Evolutionary conservation across 2,113 vertebrate genomes (phyloP).

Genomic region (Petromus typicus): DNA sequence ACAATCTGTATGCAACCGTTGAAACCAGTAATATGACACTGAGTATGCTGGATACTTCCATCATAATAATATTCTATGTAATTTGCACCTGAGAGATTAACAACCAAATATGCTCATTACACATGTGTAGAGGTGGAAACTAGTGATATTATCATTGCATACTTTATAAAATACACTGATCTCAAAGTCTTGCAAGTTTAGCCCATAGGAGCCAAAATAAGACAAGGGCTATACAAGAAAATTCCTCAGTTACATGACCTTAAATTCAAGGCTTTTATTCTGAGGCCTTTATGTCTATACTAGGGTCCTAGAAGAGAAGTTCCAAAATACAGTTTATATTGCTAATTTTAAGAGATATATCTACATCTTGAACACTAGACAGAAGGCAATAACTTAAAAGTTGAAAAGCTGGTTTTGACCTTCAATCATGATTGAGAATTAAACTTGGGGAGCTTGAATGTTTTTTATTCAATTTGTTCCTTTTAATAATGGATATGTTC

Average conservation of each 20-base stretch:
- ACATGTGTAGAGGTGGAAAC: not conserved
- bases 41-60: not conserved
- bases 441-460: not conserved
- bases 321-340: slow-evolving; percentile 41
- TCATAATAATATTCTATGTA: slow-evolving; percentile 22
- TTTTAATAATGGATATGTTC: slow-evolving; percentile 16
- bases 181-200: slow-evolving; percentile 43
- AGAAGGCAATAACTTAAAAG: not conserved
- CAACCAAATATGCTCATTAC: slow-evolving; percentile 16
- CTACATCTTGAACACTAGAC: slow-evolving; percentile 31
- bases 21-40: slow-evolving; percentile 32
- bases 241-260: not conserved
- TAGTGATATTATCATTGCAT: not conserved
- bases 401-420: not conserved
- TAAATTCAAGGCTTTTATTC: slow-evolving; percentile 26
- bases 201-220: slow-evolving; percentile 26
- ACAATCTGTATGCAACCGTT: slow-evolving; percentile 30
- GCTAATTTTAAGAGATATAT: not conserved
- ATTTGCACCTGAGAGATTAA: not conserved
- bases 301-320: not conserved
- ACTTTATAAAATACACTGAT: slow-evolving; percentile 11
- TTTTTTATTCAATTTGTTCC: not conserved
- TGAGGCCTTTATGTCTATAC: slow-evolving; percentile 22
- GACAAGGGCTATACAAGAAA: not conserved
- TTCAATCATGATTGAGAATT: slow-evolving; percentile 14